Conservation (phyloP, 23 tunicate genomes). For the Trididemnum miniatum region DNA sequence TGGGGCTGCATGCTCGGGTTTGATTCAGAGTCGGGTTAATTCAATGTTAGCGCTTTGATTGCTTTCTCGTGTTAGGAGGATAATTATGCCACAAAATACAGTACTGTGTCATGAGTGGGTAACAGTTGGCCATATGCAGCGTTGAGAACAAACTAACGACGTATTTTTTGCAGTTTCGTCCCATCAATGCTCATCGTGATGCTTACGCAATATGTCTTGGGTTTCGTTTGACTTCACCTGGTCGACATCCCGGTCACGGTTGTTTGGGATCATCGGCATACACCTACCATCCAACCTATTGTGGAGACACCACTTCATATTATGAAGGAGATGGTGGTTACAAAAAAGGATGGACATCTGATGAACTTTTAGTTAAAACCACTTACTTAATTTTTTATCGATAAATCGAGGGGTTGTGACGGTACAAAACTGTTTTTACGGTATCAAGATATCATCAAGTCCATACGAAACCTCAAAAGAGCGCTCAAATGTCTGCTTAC, state of each 20-base stretch:
- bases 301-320: neutral
- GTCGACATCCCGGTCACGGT: neutral
- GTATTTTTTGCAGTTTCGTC: slow-evolving; percentile 5
- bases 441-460: too few relatives aligned
- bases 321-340: neutral
- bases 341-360: slow-evolving; percentile 3
- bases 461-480: too few relatives aligned
- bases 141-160: neutral
- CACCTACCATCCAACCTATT: neutral
- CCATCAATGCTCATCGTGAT: neutral
- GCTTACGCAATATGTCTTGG: slow-evolving; percentile 13
- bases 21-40: too few relatives aligned
- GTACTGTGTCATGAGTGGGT: neutral
- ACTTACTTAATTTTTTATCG: slow-evolving; percentile 19
- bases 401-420: too few relatives aligned
- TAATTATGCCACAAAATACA: too few relatives aligned
- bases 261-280: slow-evolving; percentile 14
- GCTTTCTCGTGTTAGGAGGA: too few relatives aligned
- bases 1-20: too few relatives aligned
- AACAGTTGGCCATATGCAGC: neutral
- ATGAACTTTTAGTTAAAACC: neutral
- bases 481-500: too few relatives aligned
- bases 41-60: too few relatives aligned
- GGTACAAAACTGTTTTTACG: too few relatives aligned
- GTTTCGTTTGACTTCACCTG: neutral